A percentile compares a stretch with the other conserved stretches of the same genome.
Evolutionary conservation across 2,888 invertebrate species (phyloP).

Genomic region (Lampropteryx suffumata): DNA sequence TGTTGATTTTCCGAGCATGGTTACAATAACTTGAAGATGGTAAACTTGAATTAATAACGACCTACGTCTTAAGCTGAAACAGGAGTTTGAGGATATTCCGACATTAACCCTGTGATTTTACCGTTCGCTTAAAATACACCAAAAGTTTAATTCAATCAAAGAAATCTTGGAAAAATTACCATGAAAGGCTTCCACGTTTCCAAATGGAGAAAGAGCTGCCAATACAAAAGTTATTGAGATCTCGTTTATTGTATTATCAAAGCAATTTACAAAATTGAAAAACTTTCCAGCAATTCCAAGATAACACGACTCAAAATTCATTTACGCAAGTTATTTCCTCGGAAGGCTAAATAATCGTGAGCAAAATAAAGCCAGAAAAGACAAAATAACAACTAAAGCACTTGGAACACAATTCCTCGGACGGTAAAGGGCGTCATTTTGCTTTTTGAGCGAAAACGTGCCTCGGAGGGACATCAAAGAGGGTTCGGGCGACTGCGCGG

Average conservation of each 20-base stretch:
- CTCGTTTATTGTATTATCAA: conserved; percentile 6
- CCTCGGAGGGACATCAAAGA: conserved; percentile 37
- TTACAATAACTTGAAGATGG: background rate
- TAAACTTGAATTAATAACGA: background rate
- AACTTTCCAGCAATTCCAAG: conserved; percentile 6
- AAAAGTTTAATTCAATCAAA: too few relatives aligned
- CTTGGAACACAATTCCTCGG: conserved; percentile 17
- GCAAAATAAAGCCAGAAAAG: conserved; percentile 10
- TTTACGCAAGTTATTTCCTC: background rate
- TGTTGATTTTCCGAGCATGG: conserved; percentile 13
- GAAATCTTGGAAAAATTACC: too few relatives aligned
- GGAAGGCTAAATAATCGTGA: background rate
- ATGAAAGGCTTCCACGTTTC: too few relatives aligned
- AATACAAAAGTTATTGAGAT: too few relatives aligned
- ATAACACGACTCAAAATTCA: conserved; percentile 5
- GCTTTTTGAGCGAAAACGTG: conserved; percentile 30
- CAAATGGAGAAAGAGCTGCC: too few relatives aligned
- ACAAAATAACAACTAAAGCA: conserved; percentile 15
- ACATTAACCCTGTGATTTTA: too few relatives aligned
- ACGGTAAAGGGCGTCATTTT: conserved; percentile 17
- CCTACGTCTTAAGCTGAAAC: background rate
- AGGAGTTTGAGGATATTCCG: too few relatives aligned
- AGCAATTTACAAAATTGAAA: conserved; percentile 8
- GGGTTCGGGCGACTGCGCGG: conserved; percentile 8
- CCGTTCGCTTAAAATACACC: too few relatives aligned